Base-by-base conservation (phyloP, 1,140 invertebrate species). In the Druon quercuslanigerum region DNA sequence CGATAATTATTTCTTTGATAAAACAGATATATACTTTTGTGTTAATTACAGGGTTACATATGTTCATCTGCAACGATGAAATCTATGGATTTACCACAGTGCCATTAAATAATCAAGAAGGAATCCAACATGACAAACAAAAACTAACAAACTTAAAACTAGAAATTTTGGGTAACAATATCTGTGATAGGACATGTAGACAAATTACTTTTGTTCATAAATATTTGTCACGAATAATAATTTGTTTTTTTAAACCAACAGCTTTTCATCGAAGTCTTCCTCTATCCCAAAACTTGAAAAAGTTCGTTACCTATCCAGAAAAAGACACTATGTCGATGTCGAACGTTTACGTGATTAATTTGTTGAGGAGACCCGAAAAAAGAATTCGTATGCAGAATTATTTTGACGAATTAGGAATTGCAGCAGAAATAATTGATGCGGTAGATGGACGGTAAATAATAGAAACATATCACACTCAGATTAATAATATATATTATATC, bases 341-440 rank as follows among this genome's bases (percentile, higher is more conserved):
- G 89, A 90, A 95, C 82, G 94, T 99, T 72, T 99, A 95, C 85
- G 94, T 99, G 93, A 99, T 99, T 16, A 99, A 99, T 91, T 91
- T 99, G 60, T 89, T 94, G 71, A 91, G 98, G 80, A 92, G 98
- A 80, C 93, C 94, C 1, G 96, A 98, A 83, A 92, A 98, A 81
- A 91, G 95, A 40, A 79, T 90, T 7, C 93, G 96, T 86, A 99
- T 99, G 98, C 81, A 93, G 60, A 84, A 92, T 33, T 94, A 94
- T 74, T 96, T 99, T 71, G 89, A 95, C 19, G 95, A 96, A 85
- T 90, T 99, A 0, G 96, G 97, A 2, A 92, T 99, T 80, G 90
- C 95, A 19, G 95, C 93, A 4, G 94, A 94, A 71, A 88, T 94
- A 73, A 87, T 98, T n/a, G n/a, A n/a, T n/a, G n/a, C n/a, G n/a